These are phyloP conservation scores for Dunckerocampus dactyliophorus DNA, from an alignment of 2,113 vertebrate species.

Conservation along the genomic window DNA sequence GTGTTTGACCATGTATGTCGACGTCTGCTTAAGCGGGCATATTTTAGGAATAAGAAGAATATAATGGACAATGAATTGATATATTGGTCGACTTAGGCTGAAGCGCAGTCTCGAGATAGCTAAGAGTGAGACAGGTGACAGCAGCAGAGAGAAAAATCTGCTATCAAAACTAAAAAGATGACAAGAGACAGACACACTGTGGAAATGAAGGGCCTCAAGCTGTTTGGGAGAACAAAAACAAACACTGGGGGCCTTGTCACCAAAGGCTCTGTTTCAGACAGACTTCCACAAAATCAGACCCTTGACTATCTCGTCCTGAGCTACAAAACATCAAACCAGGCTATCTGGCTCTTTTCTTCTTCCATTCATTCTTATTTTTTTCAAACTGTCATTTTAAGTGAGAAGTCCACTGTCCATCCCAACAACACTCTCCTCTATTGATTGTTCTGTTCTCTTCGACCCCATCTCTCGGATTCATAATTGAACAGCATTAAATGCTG, in stretches of 20 bases:
- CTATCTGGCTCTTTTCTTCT: slow-evolving; percentile 13
- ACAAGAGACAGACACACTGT: slow-evolving; percentile 18
- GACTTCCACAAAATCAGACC: slow-evolving; percentile 43
- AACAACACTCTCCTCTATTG: slow-evolving; percentile 31
- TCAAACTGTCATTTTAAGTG: slow-evolving; percentile 4
- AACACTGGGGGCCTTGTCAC: slow-evolving; percentile 39
- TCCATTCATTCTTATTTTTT: slow-evolving; percentile 12
- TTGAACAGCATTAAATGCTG: slow-evolving; percentile 65
- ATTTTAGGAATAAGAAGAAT: too few species aligned
- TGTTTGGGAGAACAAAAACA: slow-evolving; percentile 43
- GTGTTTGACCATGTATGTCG: too few species aligned
- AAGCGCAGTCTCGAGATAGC: background rate
- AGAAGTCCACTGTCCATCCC: slow-evolving; percentile 18
- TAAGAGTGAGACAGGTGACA: slow-evolving; percentile 17
- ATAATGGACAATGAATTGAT: too few species aligned
- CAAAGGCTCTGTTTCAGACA: slow-evolving; percentile 21
- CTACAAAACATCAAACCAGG: slow-evolving; percentile 25
- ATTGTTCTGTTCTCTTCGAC: slow-evolving; percentile 54
- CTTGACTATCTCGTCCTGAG: slow-evolving; percentile 31
- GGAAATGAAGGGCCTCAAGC: slow-evolving; percentile 24
- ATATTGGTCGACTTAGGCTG: background rate
- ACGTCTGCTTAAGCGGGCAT: too few species aligned
- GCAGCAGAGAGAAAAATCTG: slow-evolving; percentile 10
- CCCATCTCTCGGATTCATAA: slow-evolving; percentile 59
- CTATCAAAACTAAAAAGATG: slow-evolving; percentile 25